Conservation (phyloP, 2,113 vertebrate genomes). For the Onychostruthus taczanowskii region DNA sequence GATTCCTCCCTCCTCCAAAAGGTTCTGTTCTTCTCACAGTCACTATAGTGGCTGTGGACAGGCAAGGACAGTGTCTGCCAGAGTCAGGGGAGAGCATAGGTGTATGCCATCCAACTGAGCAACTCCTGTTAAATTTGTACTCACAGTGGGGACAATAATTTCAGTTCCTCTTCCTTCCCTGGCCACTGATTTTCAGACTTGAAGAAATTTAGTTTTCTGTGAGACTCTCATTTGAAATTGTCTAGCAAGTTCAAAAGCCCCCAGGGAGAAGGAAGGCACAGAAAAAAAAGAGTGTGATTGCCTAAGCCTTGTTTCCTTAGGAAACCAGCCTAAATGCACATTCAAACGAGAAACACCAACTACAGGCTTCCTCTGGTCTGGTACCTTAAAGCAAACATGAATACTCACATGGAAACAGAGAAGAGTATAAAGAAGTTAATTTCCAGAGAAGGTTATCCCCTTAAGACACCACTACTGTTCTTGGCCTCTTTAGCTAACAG, state of each 20-base stretch:
- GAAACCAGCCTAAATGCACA: constrained; percentile 32
- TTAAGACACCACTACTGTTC: neutral
- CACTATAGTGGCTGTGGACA: neutral
- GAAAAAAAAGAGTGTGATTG: neutral
- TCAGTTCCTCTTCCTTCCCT: neutral
- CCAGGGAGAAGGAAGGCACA: constrained; percentile 3
- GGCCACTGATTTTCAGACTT: neutral
- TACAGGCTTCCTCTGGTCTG: neutral
- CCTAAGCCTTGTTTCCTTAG: constrained; percentile 44
- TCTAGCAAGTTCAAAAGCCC: constrained; percentile 15
- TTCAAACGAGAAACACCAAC: neutral
- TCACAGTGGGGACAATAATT: neutral
- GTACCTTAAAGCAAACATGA: neutral
- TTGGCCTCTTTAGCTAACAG: neutral
- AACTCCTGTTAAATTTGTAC: neutral
- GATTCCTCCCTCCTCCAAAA: neutral
- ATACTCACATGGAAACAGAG: neutral
- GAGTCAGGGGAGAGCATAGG: neutral
- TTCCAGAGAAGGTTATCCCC: constrained; percentile 3
- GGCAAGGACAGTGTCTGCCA: neutral
- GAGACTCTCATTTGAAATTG: constrained; percentile 17
- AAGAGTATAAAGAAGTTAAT: neutral
- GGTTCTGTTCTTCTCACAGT: neutral
- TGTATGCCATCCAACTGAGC: accelerated
- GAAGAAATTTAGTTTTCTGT: neutral